phyloP scores from a whole-genome alignment of 2,797 vertebrate genomes.

The Pantherophis vulpinus region DNA sequence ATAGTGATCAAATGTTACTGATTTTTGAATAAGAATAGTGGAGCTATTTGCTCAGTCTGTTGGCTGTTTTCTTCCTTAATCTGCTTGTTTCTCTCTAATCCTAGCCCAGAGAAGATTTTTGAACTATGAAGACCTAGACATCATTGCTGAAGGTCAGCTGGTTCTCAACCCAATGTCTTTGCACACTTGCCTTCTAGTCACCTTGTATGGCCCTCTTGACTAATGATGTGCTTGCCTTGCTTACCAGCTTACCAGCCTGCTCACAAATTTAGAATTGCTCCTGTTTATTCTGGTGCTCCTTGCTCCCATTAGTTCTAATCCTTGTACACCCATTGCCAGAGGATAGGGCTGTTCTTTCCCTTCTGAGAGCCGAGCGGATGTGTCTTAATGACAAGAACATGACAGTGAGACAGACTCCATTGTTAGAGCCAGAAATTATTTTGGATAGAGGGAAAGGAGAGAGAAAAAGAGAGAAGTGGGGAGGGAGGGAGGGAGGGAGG shows the following conservation, averaged over 20 bases:
- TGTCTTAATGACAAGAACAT: not conserved
- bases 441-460: not conserved
- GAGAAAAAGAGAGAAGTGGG: not conserved
- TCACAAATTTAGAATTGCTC: not conserved
- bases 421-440: not conserved
- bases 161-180: not conserved
- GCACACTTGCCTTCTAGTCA: not conserved
- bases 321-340: not conserved
- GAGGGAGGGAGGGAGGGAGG: not conserved
- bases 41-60: not conserved
- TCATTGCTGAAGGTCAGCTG: not conserved
- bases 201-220: not conserved
- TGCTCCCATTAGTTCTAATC: not conserved
- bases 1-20: not conserved
- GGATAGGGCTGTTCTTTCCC: conserved; percentile 5
- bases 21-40: not conserved
- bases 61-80: not conserved
- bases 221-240: not conserved
- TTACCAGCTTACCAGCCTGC: not conserved
- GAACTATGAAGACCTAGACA: not conserved
- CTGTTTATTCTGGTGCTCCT: not conserved
- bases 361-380: not conserved
- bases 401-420: not conserved
- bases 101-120: not conserved
- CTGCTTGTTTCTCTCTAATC: not conserved